Base-by-base conservation (phyloP, 2,888 invertebrate species). In the Cyclophora punctaria region DNA sequence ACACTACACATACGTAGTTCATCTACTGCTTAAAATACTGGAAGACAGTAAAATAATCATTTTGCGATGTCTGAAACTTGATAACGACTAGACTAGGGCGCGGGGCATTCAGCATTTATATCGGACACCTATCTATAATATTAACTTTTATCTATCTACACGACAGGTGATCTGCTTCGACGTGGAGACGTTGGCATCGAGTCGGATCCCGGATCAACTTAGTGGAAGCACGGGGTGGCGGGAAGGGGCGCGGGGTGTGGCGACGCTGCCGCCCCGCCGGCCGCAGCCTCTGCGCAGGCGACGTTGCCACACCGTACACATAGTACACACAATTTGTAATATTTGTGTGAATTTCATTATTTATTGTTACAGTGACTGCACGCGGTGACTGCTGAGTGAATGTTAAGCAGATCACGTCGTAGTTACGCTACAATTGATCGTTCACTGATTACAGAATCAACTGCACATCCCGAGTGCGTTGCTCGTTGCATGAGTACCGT, bases 41-140 rank as follows among this genome's bases (percentile, higher is more conserved):
- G 85, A 85, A 86, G 84, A 84, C 85, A 61, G 70, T 72, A 78
- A 80, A 75, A 65, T 67, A 82, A 82, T 70, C 52, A 61, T 62
- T 63, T 58, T 59, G 59, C 58, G 59, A 57, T 63, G 58, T 62
- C 50, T 52, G 57, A 56, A 60, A 60, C 46, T 50, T 53, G 43
- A 33, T 44, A 48, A 42, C 44, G 45, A 44, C 50, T 41, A 52
- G 34, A 64, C 59, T 63, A 66, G 56, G 55, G 52, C 44, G 54
- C 62, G 62, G 57, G 59, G 60, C 59, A 49, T 56, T 62, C 55
- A 63, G 56, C 59, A 57, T 58, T 60, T 57, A 47, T 34, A 62
- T 67, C 61, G 53, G 58, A 66, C 63, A 52, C 61, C 62, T 68
- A 67, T 66, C 66, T 66, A 66, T 55, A 62, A 66, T 65, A 66